Evolutionary conservation across 2,113 vertebrate genomes (phyloP).

Genomic region (Carassius carassius): DNA sequence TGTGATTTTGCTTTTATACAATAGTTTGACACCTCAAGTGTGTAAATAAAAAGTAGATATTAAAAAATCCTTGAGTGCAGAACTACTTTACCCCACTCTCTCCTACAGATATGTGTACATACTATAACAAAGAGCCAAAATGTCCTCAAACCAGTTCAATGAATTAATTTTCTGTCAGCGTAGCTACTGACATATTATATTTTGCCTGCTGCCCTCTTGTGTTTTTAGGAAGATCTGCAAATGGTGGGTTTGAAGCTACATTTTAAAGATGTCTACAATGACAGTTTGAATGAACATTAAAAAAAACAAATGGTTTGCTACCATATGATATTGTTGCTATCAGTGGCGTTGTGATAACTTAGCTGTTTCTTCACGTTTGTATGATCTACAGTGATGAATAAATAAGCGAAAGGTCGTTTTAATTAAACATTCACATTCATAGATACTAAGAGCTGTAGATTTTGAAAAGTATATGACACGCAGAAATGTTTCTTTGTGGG

Average conservation of each 20-base stretch:
- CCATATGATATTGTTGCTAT: background rate
- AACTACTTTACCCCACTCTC: background rate
- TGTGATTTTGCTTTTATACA: background rate
- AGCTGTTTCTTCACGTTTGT: background rate
- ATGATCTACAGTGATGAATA: background rate
- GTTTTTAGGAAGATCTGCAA: background rate
- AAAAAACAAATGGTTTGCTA: background rate
- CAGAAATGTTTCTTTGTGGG: background rate
- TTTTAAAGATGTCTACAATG: background rate
- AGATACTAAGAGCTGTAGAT: background rate
- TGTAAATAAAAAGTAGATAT: background rate
- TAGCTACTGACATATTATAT: background rate
- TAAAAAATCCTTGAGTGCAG: background rate
- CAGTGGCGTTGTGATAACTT: background rate
- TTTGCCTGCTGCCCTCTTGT: conserved; percentile 13
- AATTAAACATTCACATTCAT: background rate
- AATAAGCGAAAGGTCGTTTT: background rate
- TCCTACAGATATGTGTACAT: background rate
- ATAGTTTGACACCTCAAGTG: background rate
- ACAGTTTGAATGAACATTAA: background rate
- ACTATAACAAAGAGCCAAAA: background rate
- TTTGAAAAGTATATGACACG: background rate
- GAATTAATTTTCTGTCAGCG: background rate
- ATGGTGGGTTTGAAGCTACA: background rate
- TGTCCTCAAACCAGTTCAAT: background rate